These are phyloP conservation scores for Theonella swinhoei DNA, from an alignment of 37 sponge, comb jelly and placozoan genomes.

Conservation along the genomic window DNA sequence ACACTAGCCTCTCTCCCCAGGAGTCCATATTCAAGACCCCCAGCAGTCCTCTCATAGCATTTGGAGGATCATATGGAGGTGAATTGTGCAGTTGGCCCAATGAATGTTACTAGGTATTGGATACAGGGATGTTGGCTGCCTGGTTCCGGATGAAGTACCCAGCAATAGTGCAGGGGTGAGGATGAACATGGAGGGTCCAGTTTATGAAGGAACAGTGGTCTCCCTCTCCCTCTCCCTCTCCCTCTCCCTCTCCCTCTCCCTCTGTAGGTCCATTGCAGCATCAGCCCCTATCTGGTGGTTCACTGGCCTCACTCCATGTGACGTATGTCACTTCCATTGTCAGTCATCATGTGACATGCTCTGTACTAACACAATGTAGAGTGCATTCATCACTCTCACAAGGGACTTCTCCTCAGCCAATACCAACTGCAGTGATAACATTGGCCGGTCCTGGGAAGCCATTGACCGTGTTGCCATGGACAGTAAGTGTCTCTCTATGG, in stretches of 20 bases:
- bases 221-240: background rate
- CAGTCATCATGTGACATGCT: background rate
- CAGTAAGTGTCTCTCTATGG: background rate
- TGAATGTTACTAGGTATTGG: background rate
- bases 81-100: background rate
- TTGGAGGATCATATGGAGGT: conserved; percentile 97
- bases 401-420: conserved; percentile 22
- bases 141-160: conserved; percentile 95
- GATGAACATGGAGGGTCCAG: background rate
- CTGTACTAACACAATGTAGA: conserved; percentile 24
- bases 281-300: conserved; percentile 94
- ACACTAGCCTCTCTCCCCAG: background rate
- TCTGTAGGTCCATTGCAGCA: conserved; percentile 75
- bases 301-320: conserved; percentile 52
- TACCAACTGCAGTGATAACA: conserved; percentile 47
- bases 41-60: conserved; percentile 72
- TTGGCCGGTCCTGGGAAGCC: conserved; percentile 53
- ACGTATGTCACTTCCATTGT: conserved; percentile 50
- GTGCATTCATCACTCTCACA: conserved; percentile 43
- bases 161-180: conserved; percentile 69
- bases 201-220: too few relatives aligned
- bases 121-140: conserved; percentile 89
- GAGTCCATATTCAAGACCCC: background rate
- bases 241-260: background rate
- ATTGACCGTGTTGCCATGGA: conserved; percentile 9